Conservation (phyloP, 2,888 invertebrate species). For the Rhagonycha fulva region DNA sequence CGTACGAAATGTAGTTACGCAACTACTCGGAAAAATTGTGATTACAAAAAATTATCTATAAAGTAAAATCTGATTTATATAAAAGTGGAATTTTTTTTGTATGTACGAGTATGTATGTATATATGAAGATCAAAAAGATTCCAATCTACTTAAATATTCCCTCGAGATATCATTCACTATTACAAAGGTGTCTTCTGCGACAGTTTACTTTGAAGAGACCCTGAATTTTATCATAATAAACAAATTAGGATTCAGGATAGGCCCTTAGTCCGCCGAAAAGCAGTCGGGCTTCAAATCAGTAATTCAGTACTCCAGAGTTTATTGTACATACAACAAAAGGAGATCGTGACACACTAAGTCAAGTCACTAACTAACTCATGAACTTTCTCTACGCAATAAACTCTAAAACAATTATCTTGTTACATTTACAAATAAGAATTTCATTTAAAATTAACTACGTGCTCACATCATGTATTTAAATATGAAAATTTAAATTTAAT, state of each 20-base stretch:
- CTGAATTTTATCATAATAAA: conserved; percentile 38
- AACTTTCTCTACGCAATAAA: background rate
- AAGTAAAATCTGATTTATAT: background rate
- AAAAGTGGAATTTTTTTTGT: background rate
- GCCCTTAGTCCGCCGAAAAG: conserved; percentile 17
- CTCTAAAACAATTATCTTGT: background rate
- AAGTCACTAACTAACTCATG: background rate
- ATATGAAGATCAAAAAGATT: conserved; percentile 18
- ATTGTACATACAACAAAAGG: conserved; percentile 8
- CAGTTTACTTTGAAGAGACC: conserved; percentile 32
- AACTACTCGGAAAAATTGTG: background rate
- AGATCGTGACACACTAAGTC: conserved; percentile 10
- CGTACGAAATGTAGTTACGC: background rate
- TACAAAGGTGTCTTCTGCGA: conserved; percentile 25
- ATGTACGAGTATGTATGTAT: background rate
- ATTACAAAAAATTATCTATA: background rate
- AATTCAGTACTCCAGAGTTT: conserved; percentile 9
- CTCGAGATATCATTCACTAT: conserved; percentile 4
- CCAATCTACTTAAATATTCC: conserved; percentile 18
- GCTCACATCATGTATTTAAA: background rate
- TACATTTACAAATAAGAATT: background rate
- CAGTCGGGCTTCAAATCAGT: conserved; percentile 16
- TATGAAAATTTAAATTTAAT: background rate
- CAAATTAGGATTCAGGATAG: conserved; percentile 36
- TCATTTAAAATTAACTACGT: background rate